These are phyloP conservation scores for Apostichopus parvimensis DNA, from an alignment of 35 echinoderm and acorn worm species.

Conservation along the genomic window DNA sequence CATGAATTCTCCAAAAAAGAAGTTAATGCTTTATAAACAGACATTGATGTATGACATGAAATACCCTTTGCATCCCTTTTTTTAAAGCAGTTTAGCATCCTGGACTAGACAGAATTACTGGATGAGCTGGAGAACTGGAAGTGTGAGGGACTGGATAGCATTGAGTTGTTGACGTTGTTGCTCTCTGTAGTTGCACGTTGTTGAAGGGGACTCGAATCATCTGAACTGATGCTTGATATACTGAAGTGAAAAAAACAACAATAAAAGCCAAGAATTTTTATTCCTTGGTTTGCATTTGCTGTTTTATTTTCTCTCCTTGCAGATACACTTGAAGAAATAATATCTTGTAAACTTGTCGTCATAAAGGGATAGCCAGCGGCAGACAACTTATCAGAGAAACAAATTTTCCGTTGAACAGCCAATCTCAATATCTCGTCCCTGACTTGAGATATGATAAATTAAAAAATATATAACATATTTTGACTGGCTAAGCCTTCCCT, in stretches of 20 bases:
- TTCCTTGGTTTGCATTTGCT: too few relatives aligned
- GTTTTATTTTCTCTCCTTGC: too few relatives aligned
- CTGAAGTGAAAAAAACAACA: slow-evolving; percentile 37
- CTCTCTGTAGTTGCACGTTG: slow-evolving; percentile 51
- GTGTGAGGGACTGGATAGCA: slow-evolving; percentile 22
- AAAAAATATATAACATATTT: too few relatives aligned
- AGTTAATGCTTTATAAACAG: background rate
- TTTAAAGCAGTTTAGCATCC: background rate
- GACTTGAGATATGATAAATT: too few relatives aligned
- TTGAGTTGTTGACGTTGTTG: slow-evolving; percentile 1
- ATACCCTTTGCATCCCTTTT: background rate
- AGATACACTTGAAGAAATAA: background rate
- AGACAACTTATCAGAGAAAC: too few relatives aligned
- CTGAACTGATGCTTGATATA: slow-evolving; percentile 87
- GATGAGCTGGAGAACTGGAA: background rate
- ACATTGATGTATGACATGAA: background rate
- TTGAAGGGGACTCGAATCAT: slow-evolving; percentile 83
- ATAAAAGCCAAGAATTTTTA: background rate
- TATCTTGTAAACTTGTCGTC: background rate
- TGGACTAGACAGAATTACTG: slow-evolving; percentile 19
- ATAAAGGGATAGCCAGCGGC: too few relatives aligned
- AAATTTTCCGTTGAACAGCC: too few relatives aligned
- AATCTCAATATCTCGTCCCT: too few relatives aligned
- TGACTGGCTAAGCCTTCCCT: too few relatives aligned
- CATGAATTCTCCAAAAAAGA: too few relatives aligned